Conservation (phyloP, 1,140 invertebrate species). For the Aphelenchoides fujianensis region DNA sequence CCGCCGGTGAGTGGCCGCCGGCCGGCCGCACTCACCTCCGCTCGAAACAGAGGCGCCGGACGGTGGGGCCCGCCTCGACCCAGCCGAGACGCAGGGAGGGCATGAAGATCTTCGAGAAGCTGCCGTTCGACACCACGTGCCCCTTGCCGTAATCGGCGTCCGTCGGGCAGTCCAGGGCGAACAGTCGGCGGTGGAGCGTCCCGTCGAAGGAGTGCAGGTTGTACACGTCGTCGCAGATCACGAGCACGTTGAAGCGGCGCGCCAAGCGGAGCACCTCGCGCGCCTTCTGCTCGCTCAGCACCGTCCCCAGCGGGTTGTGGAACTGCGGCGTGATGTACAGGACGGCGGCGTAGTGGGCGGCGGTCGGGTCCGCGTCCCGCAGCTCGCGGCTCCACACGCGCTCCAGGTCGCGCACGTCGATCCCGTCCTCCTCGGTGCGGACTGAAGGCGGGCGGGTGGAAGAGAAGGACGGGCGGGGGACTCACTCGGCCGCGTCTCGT, state of each 20-base stretch:
- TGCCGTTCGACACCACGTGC: slow-evolving; percentile 70
- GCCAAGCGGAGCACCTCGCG: slow-evolving; percentile 42
- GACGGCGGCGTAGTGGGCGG: slow-evolving; percentile 67
- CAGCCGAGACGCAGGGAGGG: slow-evolving; percentile 71
- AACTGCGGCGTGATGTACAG: slow-evolving; percentile 71
- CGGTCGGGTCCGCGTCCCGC: slow-evolving; percentile 38
- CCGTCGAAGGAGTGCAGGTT: slow-evolving; percentile 67
- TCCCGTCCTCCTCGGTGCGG: not conserved
- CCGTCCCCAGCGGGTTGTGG: slow-evolving; percentile 64
- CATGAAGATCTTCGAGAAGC: slow-evolving; percentile 71
- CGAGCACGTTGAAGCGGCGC: slow-evolving; percentile 64
- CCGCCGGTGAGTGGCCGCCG: no score
- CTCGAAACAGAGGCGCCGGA: not conserved
- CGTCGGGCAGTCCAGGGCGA: slow-evolving; percentile 48
- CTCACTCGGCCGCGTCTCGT: slow-evolving; percentile 53
- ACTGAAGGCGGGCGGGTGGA: not conserved
- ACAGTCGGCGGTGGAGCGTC: slow-evolving; percentile 17
- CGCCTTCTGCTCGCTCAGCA: slow-evolving; percentile 67
- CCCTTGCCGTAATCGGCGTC: slow-evolving; percentile 57
- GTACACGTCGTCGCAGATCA: slow-evolving; percentile 71
- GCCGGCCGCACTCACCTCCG: no score
- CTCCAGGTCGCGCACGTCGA: not conserved
- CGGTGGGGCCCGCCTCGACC: slow-evolving; percentile 66
- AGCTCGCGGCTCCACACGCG: not conserved
- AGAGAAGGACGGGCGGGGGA: not conserved